These are phyloP conservation scores for Nebria salina DNA, from an alignment of 2,888 invertebrate species.

Conservation along the genomic window DNA sequence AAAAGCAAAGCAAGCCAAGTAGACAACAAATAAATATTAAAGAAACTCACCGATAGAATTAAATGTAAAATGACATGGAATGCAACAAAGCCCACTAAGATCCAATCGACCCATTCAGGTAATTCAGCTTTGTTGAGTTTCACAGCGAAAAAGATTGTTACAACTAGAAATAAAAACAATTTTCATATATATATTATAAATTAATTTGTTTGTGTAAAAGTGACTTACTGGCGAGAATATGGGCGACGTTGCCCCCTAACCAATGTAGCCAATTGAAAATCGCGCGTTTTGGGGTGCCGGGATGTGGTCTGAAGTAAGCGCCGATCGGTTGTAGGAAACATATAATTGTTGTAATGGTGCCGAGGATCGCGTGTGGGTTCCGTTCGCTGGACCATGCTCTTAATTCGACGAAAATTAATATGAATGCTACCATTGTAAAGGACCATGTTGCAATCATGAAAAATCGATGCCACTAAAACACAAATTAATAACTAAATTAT, in stretches of 20 bases:
- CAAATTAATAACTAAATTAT: background rate
- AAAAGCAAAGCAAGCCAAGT: constrained; percentile 19
- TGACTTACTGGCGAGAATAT: constrained; percentile 84
- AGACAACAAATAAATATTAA: background rate
- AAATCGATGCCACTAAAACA: constrained; percentile 81
- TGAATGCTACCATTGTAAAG: constrained; percentile 79
- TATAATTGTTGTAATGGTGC: constrained; percentile 78
- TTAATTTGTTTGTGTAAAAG: background rate
- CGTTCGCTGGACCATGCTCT: constrained; percentile 78
- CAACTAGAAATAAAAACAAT: constrained; percentile 71
- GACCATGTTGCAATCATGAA: constrained; percentile 86
- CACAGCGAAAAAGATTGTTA: constrained; percentile 92
- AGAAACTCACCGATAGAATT: constrained; percentile 78
- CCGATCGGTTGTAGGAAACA: constrained; percentile 90
- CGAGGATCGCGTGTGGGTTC: constrained; percentile 86
- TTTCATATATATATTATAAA: constrained; percentile 13
- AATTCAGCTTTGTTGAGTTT: constrained; percentile 86
- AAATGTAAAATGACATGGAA: constrained; percentile 91
- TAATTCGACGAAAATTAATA: constrained; percentile 84
- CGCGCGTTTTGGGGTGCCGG: constrained; percentile 79
- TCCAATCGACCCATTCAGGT: constrained; percentile 87
- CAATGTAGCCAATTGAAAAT: constrained; percentile 94
- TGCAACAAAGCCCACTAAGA: constrained; percentile 87
- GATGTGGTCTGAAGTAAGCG: constrained; percentile 86
- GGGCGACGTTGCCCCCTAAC: constrained; percentile 87